These are phyloP conservation scores for Seriola rivoliana DNA, from an alignment of 2,113 vertebrate species.

Conservation along the genomic window DNA sequence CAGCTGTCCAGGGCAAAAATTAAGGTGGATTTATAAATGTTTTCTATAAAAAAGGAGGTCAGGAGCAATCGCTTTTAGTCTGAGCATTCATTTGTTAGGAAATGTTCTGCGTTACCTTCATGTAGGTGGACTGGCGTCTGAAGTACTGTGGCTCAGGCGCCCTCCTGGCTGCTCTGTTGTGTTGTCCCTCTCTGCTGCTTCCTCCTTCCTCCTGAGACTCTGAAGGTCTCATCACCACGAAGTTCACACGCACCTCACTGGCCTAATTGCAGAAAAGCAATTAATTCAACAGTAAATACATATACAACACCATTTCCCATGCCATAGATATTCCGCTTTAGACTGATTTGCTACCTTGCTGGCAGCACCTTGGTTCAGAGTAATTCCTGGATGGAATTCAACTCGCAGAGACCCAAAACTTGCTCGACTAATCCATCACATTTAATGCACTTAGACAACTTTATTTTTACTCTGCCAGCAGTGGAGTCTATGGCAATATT, in stretches of 20 bases:
- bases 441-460: too few species aligned
- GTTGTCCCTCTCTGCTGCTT: constrained; percentile 80
- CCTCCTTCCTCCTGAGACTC: constrained; percentile 86
- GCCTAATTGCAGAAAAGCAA: constrained; percentile 73
- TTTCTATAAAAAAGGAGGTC: not conserved
- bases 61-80: not conserved
- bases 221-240: constrained; percentile 88
- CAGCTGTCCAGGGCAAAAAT: constrained; percentile 13
- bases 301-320: not conserved
- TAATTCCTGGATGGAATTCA: not conserved
- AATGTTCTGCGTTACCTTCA: constrained; percentile 83
- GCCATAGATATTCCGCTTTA: not conserved
- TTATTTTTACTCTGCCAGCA: too few species aligned
- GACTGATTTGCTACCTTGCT: not conserved
- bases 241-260: constrained; percentile 92
- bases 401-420: not conserved
- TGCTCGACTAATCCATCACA: too few species aligned
- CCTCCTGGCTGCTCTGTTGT: constrained; percentile 81
- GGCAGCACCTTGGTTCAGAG: not conserved
- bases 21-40: not conserved
- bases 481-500: too few species aligned
- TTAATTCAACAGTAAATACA: not conserved
- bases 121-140: constrained; percentile 84
- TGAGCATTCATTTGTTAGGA: not conserved
- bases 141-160: constrained; percentile 85